These are phyloP conservation scores for Microdon myrmicae DNA, from an alignment of 2,888 invertebrate genomes.

Conservation along the genomic window DNA sequence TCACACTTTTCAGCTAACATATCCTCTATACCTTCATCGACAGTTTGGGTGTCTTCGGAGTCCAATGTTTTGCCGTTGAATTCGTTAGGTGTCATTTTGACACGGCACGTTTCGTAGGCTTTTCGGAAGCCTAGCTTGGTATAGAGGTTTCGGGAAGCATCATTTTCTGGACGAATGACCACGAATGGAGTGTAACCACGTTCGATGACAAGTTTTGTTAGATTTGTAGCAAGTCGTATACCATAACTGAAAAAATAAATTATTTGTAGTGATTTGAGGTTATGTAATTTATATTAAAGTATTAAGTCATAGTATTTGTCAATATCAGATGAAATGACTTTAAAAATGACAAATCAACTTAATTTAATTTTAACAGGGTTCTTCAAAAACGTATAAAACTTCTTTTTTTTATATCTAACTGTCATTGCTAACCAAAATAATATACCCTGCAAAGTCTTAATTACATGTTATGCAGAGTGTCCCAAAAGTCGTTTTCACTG, in stretches of 20 bases:
- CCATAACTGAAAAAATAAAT: conserved; percentile 69
- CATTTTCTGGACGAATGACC: conserved; percentile 87
- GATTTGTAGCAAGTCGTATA: conserved; percentile 76
- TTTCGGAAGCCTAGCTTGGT: conserved; percentile 84
- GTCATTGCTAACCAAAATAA: no score
- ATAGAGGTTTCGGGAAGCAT: conserved; percentile 85
- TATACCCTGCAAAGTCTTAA: no score
- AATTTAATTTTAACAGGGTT: no score
- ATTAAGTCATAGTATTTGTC: neutral
- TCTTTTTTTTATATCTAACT: no score
- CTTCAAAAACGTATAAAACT: no score
- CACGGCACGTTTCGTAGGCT: conserved; percentile 82
- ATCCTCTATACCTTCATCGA: conserved; percentile 66
- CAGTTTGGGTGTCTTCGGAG: conserved; percentile 58
- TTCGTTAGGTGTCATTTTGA: conserved; percentile 74
- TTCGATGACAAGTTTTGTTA: conserved; percentile 75
- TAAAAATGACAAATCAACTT: no score
- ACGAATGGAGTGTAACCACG: conserved; percentile 86
- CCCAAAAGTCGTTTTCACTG: no score
- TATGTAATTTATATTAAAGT: neutral
- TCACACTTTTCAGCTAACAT: conserved; percentile 67
- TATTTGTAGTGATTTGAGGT: neutral
- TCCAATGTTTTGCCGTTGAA: conserved; percentile 52
- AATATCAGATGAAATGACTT: no score
- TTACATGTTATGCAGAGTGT: no score